A percentile compares a stretch with the other conserved stretches of the same genome.
Conservation (phyloP, 2,113 vertebrate genomes). For the Thalassoma bifasciatum region DNA sequence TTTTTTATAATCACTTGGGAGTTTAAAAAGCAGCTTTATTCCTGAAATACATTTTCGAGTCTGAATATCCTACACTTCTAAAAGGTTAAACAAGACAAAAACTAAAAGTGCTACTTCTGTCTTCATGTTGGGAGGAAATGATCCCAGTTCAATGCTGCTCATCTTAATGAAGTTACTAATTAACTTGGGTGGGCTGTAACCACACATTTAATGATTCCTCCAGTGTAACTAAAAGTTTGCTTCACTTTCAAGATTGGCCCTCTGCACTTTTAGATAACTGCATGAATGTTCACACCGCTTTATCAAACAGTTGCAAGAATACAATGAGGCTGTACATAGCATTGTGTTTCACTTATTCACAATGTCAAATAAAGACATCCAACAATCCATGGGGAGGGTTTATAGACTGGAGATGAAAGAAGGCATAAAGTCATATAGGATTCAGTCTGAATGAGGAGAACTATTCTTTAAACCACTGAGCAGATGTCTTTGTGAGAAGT, state of each 20-base stretch:
- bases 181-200: conserved; percentile 17
- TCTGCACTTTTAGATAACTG: neutral
- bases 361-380: neutral
- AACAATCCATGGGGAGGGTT: neutral
- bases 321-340: neutral
- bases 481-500: neutral
- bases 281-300: neutral
- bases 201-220: conserved; percentile 1
- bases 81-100: conserved; percentile 27
- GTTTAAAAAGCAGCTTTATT: conserved; percentile 11
- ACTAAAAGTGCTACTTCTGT: conserved; percentile 7
- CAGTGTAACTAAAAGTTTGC: conserved; percentile 11
- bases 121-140: conserved; percentile 16
- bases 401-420: neutral
- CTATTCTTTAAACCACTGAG: neutral
- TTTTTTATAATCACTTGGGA: conserved; percentile 7
- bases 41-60: conserved; percentile 1
- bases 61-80: neutral
- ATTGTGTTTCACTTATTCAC: neutral
- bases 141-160: conserved; percentile 26
- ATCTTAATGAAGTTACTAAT: conserved; percentile 37
- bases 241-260: conserved; percentile 13
- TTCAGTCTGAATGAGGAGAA: neutral
- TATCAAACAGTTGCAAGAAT: neutral
- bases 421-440: neutral